Evolutionary conservation across 2,797 vertebrate species (phyloP).

Genomic region (Hypotaenidia philippensis): DNA sequence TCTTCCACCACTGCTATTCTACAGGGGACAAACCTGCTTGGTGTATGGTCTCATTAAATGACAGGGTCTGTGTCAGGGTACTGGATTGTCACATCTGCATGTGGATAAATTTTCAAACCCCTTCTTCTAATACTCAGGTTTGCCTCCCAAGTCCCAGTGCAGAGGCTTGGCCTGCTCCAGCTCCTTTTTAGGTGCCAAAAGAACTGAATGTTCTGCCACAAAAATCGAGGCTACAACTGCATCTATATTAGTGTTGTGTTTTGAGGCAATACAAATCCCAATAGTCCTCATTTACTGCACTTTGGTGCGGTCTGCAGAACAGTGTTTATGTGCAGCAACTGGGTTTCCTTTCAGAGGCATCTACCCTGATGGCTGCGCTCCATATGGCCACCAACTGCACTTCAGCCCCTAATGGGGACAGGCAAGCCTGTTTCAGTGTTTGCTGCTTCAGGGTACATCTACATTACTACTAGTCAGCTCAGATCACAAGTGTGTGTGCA

Average conservation of each 20-base stretch:
- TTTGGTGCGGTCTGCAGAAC: not conserved
- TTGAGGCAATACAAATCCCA: not conserved
- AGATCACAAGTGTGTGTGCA: not conserved
- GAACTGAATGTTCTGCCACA: not conserved
- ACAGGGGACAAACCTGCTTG: not conserved
- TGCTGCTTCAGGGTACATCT: not conserved
- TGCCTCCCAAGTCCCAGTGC: fast-evolving
- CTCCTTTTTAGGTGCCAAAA: not conserved
- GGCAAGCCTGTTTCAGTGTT: not conserved
- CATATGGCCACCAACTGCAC: not conserved
- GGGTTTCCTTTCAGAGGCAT: not conserved
- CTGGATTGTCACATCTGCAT: not conserved
- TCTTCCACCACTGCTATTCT: not conserved
- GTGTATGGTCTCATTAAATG: not conserved
- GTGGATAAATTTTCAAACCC: not conserved
- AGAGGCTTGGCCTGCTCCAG: not conserved
- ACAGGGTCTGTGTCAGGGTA: not conserved
- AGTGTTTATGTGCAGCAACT: not conserved
- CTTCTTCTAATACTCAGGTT: not conserved
- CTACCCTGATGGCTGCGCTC: not conserved
- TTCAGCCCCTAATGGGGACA: not conserved
- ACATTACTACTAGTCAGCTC: not conserved
- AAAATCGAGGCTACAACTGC: not conserved
- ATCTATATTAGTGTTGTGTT: not conserved
- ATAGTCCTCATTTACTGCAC: not conserved